Conservation (phyloP, 2,113 vertebrate species). For the Mus musculus region DNA sequence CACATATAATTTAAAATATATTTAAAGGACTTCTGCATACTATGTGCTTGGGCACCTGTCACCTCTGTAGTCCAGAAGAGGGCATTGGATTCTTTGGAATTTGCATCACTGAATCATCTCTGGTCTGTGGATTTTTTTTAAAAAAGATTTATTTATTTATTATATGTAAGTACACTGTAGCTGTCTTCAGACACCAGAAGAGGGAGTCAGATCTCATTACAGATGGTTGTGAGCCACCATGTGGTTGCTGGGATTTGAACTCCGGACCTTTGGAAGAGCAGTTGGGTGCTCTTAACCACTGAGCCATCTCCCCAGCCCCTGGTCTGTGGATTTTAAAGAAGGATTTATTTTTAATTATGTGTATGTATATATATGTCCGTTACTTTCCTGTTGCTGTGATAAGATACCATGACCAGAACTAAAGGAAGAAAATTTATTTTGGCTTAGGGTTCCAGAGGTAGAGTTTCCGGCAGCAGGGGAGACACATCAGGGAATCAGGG, state of each 20-base stretch:
- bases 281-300: too few relatives aligned
- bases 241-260: too few relatives aligned
- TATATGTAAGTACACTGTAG: too few relatives aligned
- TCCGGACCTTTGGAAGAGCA: too few relatives aligned
- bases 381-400: not conserved
- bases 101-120: not conserved
- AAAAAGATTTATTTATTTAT: not conserved
- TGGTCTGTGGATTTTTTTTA: not conserved
- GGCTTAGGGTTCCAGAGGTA: not conserved
- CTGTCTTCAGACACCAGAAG: too few relatives aligned
- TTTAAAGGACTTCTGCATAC: not conserved
- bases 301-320: not conserved
- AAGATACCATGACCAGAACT: not conserved
- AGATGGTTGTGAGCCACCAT: too few relatives aligned
- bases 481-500: not conserved
- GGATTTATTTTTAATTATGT: not conserved
- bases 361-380: not conserved
- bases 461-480: not conserved
- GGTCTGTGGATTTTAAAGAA: not conserved
- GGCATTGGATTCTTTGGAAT: not conserved
- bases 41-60: not conserved
- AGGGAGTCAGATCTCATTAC: too few relatives aligned
- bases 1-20: not conserved
- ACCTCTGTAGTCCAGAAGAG: not conserved
- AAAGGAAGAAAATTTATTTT: not conserved